Base-by-base conservation (phyloP, 2,888 invertebrate genomes). In the Abscondita cerata region DNA sequence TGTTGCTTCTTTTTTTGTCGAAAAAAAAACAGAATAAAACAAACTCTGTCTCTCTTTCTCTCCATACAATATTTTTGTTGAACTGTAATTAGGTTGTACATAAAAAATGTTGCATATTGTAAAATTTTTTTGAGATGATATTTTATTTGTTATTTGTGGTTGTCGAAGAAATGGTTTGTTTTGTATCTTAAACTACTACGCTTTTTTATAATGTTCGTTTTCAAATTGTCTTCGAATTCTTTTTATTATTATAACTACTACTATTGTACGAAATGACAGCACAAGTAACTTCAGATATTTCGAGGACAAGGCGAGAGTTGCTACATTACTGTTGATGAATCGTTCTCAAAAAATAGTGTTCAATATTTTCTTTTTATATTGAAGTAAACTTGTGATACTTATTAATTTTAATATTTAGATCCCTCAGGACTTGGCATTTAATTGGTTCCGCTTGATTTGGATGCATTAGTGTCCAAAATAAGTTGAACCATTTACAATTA, bases 351-450 rank as follows among this genome's bases (percentile, higher is more conserved):
- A 38, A 19, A 50, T 73, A 74, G 76, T 77, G 75, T 77, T 76
- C 76, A 78, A 74, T 73, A 67, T 70, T 70, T 70, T 74, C 75
- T 68, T 69, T 77, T 76, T 76, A 72, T 76, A 73, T 76, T 74
- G 72, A 77, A 78, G 76, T 75, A 77, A 76, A 78, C 75, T 79
- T 80, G 80, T 80, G 80, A 80, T 80, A 80, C 80, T 80, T 80
- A 79, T 78, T 80, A 80, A 78, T 79, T 75, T 73, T 75, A 76
- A 72, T 68, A 73, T 77, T 78, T 77, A 77, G 78, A 74, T 75
- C 74, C 76, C 79, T 79, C 77, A 78, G 77, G 78, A 76, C 75
- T 76, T 68, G 68, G 74, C 73, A 73, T 72, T 73, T 75, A 74
- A 60, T 53, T 56, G 56, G 58, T 55, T 64, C 52, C 64, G 65